Conservation (phyloP, 2,113 vertebrate species). For the Hippoglossus stenolepis region DNA sequence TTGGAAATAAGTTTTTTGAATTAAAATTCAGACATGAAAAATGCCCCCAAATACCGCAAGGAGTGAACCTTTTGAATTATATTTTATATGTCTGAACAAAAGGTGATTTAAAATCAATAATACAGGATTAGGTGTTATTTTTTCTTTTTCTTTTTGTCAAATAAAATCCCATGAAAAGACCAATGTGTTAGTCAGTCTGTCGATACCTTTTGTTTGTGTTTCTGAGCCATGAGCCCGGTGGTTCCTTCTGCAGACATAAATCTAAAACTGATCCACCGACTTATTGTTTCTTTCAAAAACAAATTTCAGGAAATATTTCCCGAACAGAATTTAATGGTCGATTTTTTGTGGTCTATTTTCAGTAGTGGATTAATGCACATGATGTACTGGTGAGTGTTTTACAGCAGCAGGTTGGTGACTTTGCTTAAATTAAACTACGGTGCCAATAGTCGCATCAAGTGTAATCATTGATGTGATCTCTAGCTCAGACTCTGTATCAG, state of each 20-base stretch:
- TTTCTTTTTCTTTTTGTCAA: background rate
- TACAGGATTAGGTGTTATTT: background rate
- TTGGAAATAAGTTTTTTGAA: background rate
- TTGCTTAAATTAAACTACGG: too few species aligned
- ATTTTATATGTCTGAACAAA: background rate
- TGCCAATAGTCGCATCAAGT: too few species aligned
- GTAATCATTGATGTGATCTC: too few species aligned
- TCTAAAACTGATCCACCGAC: background rate
- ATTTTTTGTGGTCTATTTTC: background rate
- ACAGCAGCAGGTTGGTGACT: background rate
- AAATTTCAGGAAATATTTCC: background rate
- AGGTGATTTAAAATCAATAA: background rate
- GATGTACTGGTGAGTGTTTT: background rate
- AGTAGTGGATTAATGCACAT: background rate
- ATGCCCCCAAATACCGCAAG: background rate
- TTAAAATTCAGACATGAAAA: slow-evolving; percentile 20
- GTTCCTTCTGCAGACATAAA: background rate
- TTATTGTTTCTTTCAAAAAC: background rate
- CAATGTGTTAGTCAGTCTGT: background rate
- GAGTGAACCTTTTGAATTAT: background rate
- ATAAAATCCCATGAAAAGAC: background rate
- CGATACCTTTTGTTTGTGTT: background rate
- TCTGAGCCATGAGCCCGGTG: background rate
- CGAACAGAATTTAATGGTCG: background rate
- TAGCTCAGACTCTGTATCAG: too few species aligned